These are phyloP conservation scores for Lophotis ruficrista DNA, from an alignment of 2,113 vertebrate species.

Conservation along the genomic window DNA sequence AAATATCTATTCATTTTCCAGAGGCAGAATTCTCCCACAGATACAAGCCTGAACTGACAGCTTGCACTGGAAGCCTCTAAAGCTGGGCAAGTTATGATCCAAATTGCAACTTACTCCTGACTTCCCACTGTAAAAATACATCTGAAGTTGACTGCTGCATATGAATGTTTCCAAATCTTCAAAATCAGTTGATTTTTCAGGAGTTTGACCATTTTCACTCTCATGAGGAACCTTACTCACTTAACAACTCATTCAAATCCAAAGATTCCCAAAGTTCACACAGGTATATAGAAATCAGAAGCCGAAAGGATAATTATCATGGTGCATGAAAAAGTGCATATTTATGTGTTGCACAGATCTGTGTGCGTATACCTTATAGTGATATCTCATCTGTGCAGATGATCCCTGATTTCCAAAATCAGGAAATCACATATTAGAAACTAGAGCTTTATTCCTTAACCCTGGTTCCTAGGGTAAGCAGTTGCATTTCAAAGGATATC, in stretches of 20 bases:
- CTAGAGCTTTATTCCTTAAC: not conserved
- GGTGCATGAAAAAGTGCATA: not conserved
- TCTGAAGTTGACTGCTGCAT: not conserved
- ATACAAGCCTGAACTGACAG: not conserved
- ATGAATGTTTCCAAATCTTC: not conserved
- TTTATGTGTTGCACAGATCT: not conserved
- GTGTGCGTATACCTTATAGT: not conserved
- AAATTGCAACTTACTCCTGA: not conserved
- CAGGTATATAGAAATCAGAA: not conserved
- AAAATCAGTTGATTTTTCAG: not conserved
- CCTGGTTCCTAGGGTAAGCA: not conserved
- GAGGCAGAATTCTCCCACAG: conserved; percentile 4
- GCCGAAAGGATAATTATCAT: not conserved
- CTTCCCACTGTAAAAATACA: not conserved
- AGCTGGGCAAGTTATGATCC: not conserved
- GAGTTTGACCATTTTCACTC: not conserved
- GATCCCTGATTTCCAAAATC: not conserved
- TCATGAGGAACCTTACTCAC: not conserved
- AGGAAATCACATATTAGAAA: not conserved
- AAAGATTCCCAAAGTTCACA: not conserved
- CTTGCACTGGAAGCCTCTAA: not conserved
- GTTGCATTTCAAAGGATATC: not conserved
- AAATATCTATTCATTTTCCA: conserved; percentile 5
- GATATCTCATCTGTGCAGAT: not conserved
- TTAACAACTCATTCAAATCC: not conserved